Evolutionary conservation across 2,888 invertebrate species (phyloP).

Genomic region (Hemaris fuciformis): DNA sequence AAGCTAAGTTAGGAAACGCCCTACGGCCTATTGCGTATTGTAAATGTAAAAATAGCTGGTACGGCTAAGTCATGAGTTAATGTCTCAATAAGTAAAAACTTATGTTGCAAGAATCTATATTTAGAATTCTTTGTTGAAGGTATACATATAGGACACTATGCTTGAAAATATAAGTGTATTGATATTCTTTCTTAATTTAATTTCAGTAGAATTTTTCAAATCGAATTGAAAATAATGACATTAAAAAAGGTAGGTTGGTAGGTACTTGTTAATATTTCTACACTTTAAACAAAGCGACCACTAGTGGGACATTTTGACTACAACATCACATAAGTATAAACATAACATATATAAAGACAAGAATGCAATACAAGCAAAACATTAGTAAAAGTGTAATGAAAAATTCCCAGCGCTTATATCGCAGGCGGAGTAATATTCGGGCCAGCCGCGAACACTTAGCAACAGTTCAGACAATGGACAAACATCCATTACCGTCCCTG

Average conservation of each 20-base stretch:
- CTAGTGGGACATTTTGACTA: too few relatives aligned
- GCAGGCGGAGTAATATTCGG: not conserved
- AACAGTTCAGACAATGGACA: constrained; percentile 14
- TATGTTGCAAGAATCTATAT: too few relatives aligned
- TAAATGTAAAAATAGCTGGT: not conserved
- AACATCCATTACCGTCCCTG: constrained; percentile 9
- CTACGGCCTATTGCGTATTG: not conserved
- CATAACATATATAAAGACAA: not conserved
- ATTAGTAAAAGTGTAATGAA: not conserved
- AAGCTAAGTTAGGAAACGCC: not conserved
- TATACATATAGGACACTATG: too few relatives aligned
- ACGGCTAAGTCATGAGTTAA: not conserved
- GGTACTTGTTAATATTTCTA: too few relatives aligned
- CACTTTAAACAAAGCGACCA: too few relatives aligned
- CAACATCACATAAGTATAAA: not conserved
- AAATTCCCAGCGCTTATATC: not conserved
- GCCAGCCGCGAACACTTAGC: constrained; percentile 6
- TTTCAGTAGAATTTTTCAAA: too few relatives aligned
- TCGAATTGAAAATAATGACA: too few relatives aligned
- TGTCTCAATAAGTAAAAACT: too few relatives aligned
- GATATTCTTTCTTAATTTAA: too few relatives aligned
- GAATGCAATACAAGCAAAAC: not conserved
- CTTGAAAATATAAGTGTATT: too few relatives aligned
- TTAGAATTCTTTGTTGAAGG: too few relatives aligned
- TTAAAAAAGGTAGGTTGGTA: too few relatives aligned